A percentile compares a stretch with the other conserved stretches of the same genome.
These are phyloP conservation scores for Leucoraja erinaceus DNA, from an alignment of 2,113 vertebrate genomes.

Conservation along the genomic window DNA sequence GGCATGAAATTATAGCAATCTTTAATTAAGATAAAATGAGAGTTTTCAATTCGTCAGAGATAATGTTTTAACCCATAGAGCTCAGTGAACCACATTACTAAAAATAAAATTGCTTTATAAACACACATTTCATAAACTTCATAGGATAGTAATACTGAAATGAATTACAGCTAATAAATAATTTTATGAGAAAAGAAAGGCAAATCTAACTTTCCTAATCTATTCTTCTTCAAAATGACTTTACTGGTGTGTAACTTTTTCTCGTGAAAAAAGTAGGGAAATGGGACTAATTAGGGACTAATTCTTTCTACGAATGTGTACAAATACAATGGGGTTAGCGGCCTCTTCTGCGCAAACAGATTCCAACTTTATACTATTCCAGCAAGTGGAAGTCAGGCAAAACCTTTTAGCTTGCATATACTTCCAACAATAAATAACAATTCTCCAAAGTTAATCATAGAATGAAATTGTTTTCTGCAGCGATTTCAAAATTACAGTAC, in stretches of 20 bases:
- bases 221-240: not conserved
- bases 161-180: not conserved
- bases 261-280: not conserved
- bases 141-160: not conserved
- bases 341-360: not conserved
- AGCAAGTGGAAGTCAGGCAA: not conserved
- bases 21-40: too few relatives aligned
- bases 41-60: too few relatives aligned
- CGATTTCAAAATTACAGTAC: conserved; percentile 8
- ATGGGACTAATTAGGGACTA: not conserved
- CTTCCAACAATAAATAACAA: not conserved
- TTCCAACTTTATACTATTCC: not conserved
- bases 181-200: not conserved
- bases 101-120: not conserved
- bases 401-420: not conserved
- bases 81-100: not conserved
- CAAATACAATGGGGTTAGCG: not conserved
- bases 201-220: not conserved
- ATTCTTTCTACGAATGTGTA: not conserved
- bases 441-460: not conserved
- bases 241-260: not conserved
- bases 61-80: too few relatives aligned
- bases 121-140: not conserved
- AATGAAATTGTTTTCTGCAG: not conserved
- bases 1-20: too few relatives aligned